Evolutionary conservation across 1,140 invertebrate species (phyloP), one percentile per base, ranked within the genome.

Genomic region (Octopus bimaculoides): DNA sequence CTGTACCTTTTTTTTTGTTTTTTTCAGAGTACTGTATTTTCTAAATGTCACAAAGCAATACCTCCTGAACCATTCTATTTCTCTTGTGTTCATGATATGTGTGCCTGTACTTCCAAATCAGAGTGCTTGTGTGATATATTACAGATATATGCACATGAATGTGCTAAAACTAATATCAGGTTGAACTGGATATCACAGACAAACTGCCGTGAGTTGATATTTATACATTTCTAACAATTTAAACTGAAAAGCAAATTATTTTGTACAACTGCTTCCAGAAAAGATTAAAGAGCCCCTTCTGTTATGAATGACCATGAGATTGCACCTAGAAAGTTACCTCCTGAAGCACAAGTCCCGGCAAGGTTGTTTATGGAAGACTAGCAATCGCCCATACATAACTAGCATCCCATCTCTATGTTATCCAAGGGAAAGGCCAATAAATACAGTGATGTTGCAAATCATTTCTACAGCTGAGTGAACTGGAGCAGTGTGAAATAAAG

Each of bases 51-150:
- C 71, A 79, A 84, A 75, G 79, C 82, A 10, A 83, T 89, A 2
- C 81, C 85, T 9, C 87, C 86, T 71, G 85, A 88, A 20, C 82
- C 87, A 69, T 89, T 84, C 81, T 88, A 84, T 80, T 83, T 85
- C 9, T 94, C 96, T 0, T 98, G 96, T 89, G 92, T 94, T 79
- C 92, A 95, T 90, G 96, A 98, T 88, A 95, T 97, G 91, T 97
- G 96, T 89, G 95, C 96, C 85, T 98, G 96, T 90, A 92, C 93
- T 5, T 91, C 92, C 20, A 92, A 92, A 8, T 90, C 92, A 55
- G 92, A 92, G 78, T 98, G 96, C 87, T 95, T 97, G 86, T 98
- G 96, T 90, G 95, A 97, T 84, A 94, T 95, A 78, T 93, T 97
- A 77, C 93, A 94, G 76, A 95, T 96, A 0, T 98, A 98, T 88